Percentiles rank a stretch among this genome's conserved stretches.
Conservation (phyloP, 2,888 invertebrate genomes). For the Linnaemya tessellans region DNA sequence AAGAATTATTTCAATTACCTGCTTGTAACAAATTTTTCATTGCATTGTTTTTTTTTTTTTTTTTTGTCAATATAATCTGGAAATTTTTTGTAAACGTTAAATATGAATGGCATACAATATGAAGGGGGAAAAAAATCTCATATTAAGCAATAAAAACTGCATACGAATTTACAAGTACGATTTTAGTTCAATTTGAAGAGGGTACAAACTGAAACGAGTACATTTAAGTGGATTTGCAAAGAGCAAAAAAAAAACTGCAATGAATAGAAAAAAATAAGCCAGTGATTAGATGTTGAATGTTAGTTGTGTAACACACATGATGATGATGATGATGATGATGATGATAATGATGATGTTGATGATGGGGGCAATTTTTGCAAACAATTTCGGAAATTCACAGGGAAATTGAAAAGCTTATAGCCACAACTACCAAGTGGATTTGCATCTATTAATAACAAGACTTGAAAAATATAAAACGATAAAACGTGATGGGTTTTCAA, state of each 20-base stretch:
- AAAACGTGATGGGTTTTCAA: constrained; percentile 55
- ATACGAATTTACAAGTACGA: constrained; percentile 51
- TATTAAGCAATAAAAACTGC: constrained; percentile 66
- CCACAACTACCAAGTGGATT: constrained; percentile 43
- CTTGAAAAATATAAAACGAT: constrained; percentile 34
- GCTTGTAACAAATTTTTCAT: constrained; percentile 45
- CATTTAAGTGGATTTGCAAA: constrained; percentile 63
- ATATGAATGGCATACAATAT: constrained; percentile 49
- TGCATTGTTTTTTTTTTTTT: constrained; percentile 11
- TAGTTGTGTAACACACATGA: constrained; percentile 61
- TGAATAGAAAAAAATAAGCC: constrained; percentile 22
- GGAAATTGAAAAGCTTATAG: constrained; percentile 62
- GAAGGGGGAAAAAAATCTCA: constrained; percentile 47
- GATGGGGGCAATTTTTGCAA: constrained; percentile 66
- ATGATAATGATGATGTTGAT: constrained; percentile 32
- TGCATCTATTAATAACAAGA: constrained; percentile 41
- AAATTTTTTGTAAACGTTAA: constrained; percentile 32
- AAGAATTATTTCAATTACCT: constrained; percentile 15
- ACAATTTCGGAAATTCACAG: constrained; percentile 70
- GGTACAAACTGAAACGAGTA: constrained; percentile 55
- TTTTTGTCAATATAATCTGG: constrained; percentile 18
- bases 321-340: constrained; percentile 35
- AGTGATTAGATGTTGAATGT: constrained; percentile 59
- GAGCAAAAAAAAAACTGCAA: not conserved
- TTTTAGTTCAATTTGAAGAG: constrained; percentile 57